Conservation (phyloP, 2,797 vertebrate species). For the Liasis olivaceus region DNA sequence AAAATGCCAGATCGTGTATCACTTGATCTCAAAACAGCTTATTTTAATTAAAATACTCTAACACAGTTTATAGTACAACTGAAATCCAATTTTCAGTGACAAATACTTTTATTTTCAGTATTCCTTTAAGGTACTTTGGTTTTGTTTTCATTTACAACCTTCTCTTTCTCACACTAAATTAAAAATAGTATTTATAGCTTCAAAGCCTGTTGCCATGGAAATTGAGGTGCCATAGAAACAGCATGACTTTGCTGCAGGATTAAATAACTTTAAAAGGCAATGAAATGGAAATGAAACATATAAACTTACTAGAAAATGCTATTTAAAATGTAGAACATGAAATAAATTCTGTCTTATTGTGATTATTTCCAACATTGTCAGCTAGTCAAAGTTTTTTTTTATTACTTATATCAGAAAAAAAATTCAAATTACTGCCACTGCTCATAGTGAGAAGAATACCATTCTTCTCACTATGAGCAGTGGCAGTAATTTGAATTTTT, state of each 20-base stretch:
- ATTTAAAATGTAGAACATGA: neutral
- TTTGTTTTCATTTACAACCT: conserved; percentile 28
- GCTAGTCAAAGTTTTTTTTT: neutral
- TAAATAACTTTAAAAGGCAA: conserved; percentile 34
- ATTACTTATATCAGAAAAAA: neutral
- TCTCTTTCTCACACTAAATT: conserved; percentile 38
- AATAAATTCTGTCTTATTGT: conserved; percentile 11
- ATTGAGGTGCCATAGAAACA: neutral
- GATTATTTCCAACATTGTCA: neutral
- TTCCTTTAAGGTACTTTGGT: conserved; percentile 19
- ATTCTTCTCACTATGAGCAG: neutral
- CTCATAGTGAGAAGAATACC: neutral
- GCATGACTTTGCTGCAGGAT: conserved; percentile 31
- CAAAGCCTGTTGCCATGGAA: conserved; percentile 28
- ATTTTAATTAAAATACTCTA: conserved; percentile 21
- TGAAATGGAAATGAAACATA: conserved; percentile 2
- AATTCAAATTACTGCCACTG: neutral
- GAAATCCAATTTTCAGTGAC: neutral
- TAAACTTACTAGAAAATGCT: conserved; percentile 5
- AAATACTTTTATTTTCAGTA: conserved; percentile 13
- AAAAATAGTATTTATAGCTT: conserved; percentile 19
- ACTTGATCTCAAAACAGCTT: conserved; percentile 15
- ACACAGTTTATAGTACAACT: conserved; percentile 5
- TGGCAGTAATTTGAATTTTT: neutral
- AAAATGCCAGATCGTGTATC: neutral